Evolutionary conservation across 92 coral and sea anemone species (phyloP), one percentile per base, ranked within the genome.

Genomic region (Galaxea fascicularis): DNA sequence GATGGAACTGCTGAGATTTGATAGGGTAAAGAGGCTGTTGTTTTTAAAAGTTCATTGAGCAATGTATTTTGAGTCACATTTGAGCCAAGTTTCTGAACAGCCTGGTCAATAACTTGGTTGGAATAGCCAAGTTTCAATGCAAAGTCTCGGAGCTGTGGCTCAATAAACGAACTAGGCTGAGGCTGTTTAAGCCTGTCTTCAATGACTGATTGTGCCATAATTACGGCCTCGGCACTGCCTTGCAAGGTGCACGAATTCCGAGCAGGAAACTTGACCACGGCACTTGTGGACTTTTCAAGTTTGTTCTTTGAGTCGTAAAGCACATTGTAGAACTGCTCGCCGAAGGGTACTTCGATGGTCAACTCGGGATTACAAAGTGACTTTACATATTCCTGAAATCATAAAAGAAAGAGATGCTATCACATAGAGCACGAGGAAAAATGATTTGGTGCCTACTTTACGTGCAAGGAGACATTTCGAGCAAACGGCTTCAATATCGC

Each of bases 51-150:
- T 78, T 97, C 98, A 62, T 93, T 89, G 20, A 97, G 88, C 66
- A 97, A 84, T 13, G 95, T 97, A 83, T 97, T 95, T 62, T 93
- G 93, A 60, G 91, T 95, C 24, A 95, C 95, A 15, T 93, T 84
- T 7, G 90, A 74, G 57, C 99, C 99, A 29, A 93, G 96, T 58
- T 97, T 97, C 54, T 86, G 88, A 26, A 93, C 94, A 20, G 95
- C 99, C 21, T 82, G 91, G 41, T 91, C 79, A 25, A 97, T 93
- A 20, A 89, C 97, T 64, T 91, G 91, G 62, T 95, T 85, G 0
- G 98, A 92, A 75, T 97, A 97, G 17, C 98, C 98, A 13, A 97
- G 95, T 80, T 97, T 97, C 49, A 91, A 59, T 4, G 99, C 99
- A 90, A 97, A 97, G 22, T 93, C 99, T 67, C 92, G 88, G 74